Conservation (phyloP, 2,888 invertebrate genomes). For the Diaphora mendica region DNA sequence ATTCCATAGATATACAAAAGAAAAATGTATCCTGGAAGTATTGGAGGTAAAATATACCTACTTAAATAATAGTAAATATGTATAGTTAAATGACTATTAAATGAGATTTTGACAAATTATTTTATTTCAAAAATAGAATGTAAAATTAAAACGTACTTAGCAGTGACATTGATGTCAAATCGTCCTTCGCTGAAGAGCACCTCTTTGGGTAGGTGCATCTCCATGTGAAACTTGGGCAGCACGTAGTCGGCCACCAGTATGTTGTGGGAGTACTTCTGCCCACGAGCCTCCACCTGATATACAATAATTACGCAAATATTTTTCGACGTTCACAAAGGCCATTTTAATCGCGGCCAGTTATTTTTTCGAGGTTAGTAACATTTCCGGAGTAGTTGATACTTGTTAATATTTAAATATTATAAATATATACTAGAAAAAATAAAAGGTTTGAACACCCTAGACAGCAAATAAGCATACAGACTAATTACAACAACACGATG, state of each 20-base stretch:
- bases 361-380: constrained; percentile 42
- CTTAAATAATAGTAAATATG: background rate
- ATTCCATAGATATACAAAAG: background rate
- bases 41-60: background rate
- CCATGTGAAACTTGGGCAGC: constrained; percentile 96
- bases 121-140: background rate
- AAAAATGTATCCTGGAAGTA: background rate
- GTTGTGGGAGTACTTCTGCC: constrained; percentile 89
- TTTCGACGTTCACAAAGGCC: constrained; percentile 48
- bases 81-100: background rate
- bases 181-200: constrained; percentile 93
- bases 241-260: constrained; percentile 96
- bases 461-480: too few species aligned
- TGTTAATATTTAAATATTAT: background rate
- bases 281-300: constrained; percentile 76
- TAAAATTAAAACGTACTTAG: constrained; percentile 88
- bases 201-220: constrained; percentile 93
- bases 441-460: background rate
- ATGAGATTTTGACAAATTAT: background rate
- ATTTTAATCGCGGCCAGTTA: constrained; percentile 41
- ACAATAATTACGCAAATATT: constrained; percentile 44
- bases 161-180: constrained; percentile 92
- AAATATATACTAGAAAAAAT: background rate
- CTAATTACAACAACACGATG: too few species aligned
- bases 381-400: constrained; percentile 38